Conservation (phyloP, 2,888 invertebrate species). For the Acleris cristana region DNA sequence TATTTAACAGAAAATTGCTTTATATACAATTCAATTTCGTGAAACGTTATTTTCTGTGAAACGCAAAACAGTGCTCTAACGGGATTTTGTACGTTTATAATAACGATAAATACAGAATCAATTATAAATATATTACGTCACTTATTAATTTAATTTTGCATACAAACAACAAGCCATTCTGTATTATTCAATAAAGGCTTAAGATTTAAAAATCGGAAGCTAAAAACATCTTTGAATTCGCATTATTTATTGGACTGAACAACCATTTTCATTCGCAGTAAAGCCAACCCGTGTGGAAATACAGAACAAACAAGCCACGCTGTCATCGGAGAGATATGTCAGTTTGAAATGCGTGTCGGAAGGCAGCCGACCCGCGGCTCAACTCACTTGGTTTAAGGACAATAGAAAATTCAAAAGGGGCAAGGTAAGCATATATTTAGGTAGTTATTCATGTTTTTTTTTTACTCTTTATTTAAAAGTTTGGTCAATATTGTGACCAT, state of each 20-base stretch:
- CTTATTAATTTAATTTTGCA: too few relatives aligned
- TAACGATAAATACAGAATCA: too few relatives aligned
- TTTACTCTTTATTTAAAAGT: too few relatives aligned
- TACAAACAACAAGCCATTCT: too few relatives aligned
- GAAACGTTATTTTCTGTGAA: too few relatives aligned
- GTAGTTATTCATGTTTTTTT: background rate
- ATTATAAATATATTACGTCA: too few relatives aligned
- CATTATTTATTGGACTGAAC: background rate
- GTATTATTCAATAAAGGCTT: background rate
- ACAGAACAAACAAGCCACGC: slow-evolving; percentile 88
- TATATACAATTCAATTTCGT: too few relatives aligned
- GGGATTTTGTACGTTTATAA: too few relatives aligned
- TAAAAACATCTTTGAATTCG: background rate
- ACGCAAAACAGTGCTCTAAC: too few relatives aligned
- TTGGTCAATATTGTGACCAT: too few relatives aligned
- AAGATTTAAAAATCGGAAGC: background rate
- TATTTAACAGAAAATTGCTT: too few relatives aligned
- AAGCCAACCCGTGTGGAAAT: slow-evolving; percentile 91
- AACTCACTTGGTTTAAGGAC: slow-evolving; percentile 93
- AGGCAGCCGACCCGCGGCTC: slow-evolving; percentile 94
- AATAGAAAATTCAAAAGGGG: slow-evolving; percentile 90
- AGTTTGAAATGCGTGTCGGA: slow-evolving; percentile 91
- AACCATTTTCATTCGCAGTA: slow-evolving; percentile 83
- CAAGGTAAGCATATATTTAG: slow-evolving; percentile 83
- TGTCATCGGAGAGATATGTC: slow-evolving; percentile 91